Evolutionary conservation across 2,113 vertebrate genomes (phyloP), one percentile per base, ranked within the genome.

Genomic region (Trogon melanurus): DNA sequence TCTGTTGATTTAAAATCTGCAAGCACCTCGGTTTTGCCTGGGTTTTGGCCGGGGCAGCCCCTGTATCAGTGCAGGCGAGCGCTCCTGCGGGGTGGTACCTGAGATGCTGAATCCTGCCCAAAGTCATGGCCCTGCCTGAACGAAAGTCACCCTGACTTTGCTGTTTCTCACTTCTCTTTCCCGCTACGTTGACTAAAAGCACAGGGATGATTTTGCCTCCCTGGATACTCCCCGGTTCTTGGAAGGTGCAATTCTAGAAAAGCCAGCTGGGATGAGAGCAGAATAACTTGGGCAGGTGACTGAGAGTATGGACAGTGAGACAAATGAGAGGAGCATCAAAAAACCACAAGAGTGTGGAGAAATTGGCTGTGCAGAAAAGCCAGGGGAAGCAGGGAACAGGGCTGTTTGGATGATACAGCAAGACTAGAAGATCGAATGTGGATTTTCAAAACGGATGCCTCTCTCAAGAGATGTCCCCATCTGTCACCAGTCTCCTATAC

Each of bases 1-100:
- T 78, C 71, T 78, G 72, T 86, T 95, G 89, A 86, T 89, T 84
- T 74, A 71, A 94, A 92, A 95, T 79, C 91, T 94, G 93, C 93
- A 91, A 85, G 66, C 70, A 67, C 44, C 74, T 94, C 27, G 0
- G 45, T 88, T 96, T 91, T 82, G 47, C 29, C 34, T 41, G 85
- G 14, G 13, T 81, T 94, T 93, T 85, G 75, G 79, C 72, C n/a
- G 60, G 83, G 54, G 64, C 60, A 90, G 82, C 53, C 48, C 44
- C 17, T 0, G 64, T 3, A 2, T 54, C 85, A 82, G 60, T 1
- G 2, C 27, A 53, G 9, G 11, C 21, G 4, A 90, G 88, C 51
- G 25, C 13, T 76, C 25, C 66, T 6, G 8, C 10, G 21, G 83
- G 79, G 67, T 4, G 20, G 54, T 60, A 75, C 79, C 62, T 64